Percentiles rank a stretch among this genome's conserved stretches.
These are phyloP conservation scores for Pseudochirops corinnae DNA, from an alignment of 2,797 vertebrate genomes.

Conservation along the genomic window DNA sequence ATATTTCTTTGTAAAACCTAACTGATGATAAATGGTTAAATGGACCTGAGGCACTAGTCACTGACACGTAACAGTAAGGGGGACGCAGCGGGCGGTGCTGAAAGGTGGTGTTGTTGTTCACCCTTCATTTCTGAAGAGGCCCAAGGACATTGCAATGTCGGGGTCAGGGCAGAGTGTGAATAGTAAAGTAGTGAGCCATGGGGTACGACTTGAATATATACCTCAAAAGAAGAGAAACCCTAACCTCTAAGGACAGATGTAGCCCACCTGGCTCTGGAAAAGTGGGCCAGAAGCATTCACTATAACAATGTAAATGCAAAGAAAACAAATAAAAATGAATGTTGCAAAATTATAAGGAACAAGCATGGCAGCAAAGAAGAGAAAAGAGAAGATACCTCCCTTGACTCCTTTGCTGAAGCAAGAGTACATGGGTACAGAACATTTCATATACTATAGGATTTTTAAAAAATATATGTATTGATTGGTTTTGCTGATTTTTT, in stretches of 20 bases:
- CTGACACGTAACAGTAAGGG: neutral
- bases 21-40: neutral
- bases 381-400: neutral
- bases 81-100: neutral
- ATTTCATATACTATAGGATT: neutral
- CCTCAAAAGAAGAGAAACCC: neutral
- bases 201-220: neutral
- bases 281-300: neutral
- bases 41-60: neutral
- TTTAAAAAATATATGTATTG: too few species aligned
- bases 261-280: neutral
- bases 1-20: neutral
- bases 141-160: neutral
- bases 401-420: neutral
- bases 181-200: neutral
- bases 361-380: neutral
- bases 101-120: neutral
- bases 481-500: neutral
- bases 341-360: neutral
- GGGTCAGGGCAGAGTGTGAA: neutral
- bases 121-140: neutral
- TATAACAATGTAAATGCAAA: neutral
- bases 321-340: neutral
- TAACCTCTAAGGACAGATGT: neutral
- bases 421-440: neutral